A percentile compares a stretch with the other conserved stretches of the same genome.
These are phyloP conservation scores for Gallinago nigripennis DNA, from an alignment of 2,797 vertebrate genomes.

Conservation along the genomic window DNA sequence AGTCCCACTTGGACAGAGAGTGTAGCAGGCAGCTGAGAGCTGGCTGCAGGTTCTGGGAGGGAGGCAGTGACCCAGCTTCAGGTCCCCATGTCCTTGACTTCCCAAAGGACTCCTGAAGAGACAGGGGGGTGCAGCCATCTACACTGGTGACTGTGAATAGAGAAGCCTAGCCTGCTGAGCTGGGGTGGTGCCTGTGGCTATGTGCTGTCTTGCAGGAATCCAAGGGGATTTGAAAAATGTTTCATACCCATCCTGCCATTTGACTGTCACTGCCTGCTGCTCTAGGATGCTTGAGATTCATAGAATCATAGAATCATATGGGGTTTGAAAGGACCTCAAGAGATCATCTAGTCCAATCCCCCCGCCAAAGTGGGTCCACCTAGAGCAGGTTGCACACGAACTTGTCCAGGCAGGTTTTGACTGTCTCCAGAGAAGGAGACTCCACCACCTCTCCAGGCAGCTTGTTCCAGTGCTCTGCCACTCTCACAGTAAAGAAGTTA, in stretches of 20 bases:
- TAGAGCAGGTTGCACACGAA: too few relatives aligned
- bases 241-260: background rate
- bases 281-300: background rate
- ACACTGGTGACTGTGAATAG: rapidly evolving
- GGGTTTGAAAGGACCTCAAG: too few relatives aligned
- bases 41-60: too few relatives aligned
- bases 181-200: background rate
- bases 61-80: rapidly evolving
- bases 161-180: background rate
- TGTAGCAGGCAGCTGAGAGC: background rate
- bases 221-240: background rate
- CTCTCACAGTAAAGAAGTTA: too few relatives aligned
- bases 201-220: background rate
- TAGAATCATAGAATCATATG: too few relatives aligned
- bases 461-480: too few relatives aligned
- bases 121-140: background rate
- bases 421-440: too few relatives aligned
- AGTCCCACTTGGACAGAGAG: background rate
- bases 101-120: rapidly evolving
- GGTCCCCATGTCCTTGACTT: background rate
- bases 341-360: too few relatives aligned
- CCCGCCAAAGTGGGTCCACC: too few relatives aligned
- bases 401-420: too few relatives aligned
- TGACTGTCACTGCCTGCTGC: background rate
- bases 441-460: too few relatives aligned